These are phyloP conservation scores for Tuta absoluta DNA, from an alignment of 2,888 invertebrate genomes.

Conservation along the genomic window DNA sequence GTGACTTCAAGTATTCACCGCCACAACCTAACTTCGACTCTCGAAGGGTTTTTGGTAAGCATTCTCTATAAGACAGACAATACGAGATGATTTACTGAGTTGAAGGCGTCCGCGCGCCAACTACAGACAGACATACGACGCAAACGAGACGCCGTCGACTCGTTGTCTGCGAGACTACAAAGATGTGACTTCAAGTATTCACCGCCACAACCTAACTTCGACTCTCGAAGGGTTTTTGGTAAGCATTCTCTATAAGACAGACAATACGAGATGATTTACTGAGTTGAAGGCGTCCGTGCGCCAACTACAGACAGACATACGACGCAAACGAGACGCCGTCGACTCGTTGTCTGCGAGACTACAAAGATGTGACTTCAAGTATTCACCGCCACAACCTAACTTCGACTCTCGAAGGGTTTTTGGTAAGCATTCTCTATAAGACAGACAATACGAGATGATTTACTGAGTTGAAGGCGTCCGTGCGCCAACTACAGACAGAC, in stretches of 20 bases:
- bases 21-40: slow-evolving; percentile 88
- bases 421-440: slow-evolving; percentile 43
- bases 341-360: slow-evolving; percentile 81
- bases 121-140: slow-evolving; percentile 80
- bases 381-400: slow-evolving; percentile 88
- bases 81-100: background rate
- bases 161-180: slow-evolving; percentile 80
- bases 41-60: slow-evolving; percentile 52
- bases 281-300: slow-evolving; percentile 77
- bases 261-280: background rate
- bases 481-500: too few relatives aligned
- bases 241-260: background rate
- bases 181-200: slow-evolving; percentile 86
- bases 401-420: slow-evolving; percentile 79
- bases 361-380: slow-evolving; percentile 85
- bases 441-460: background rate
- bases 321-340: slow-evolving; percentile 76
- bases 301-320: slow-evolving; percentile 77
- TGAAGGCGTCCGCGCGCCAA: slow-evolving; percentile 72
- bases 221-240: slow-evolving; percentile 66
- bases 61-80: background rate
- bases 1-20: slow-evolving; percentile 87
- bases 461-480: too few relatives aligned
- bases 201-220: slow-evolving; percentile 89
- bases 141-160: slow-evolving; percentile 80